Evolutionary conservation across 2,113 vertebrate genomes (phyloP), one percentile per base, ranked within the genome.

Genomic region (Pseudois nayaur): DNA sequence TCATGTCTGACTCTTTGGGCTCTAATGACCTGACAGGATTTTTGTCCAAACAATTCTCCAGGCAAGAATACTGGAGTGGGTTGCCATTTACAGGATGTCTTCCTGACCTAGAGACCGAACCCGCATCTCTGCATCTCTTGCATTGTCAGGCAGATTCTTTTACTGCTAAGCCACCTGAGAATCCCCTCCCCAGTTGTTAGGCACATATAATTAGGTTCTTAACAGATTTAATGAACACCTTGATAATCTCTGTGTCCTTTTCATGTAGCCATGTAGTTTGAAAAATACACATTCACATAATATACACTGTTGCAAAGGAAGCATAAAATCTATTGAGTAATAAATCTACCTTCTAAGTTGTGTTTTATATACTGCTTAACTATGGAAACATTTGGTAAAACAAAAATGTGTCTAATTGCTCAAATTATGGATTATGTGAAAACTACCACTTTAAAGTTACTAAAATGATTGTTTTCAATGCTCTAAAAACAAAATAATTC

Each of bases 311-410:
- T 95, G 16, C 92, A 94, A 29, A 90, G 67, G 36, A 93, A 36
- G 10, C 40, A 86, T 86, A 86, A 97, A 97, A 88, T 67, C n/a
- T 59, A 54, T 36, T 87, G 40, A 95, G 57, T 55, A 76, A 93
- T 76, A 84, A 94, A 92, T 91, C 43, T 21, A 92, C 48, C 57
- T 94, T 96, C 31, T 85, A 52, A 71, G 27, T 85, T 85, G 2
- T 87, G 43, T 82, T 81, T 88, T 36, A 59, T 7, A 71, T 2
- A 17, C 64, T 82, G 62, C 14, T 29, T 81, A 76, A 64, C 11
- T 89, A 33, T 60, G 16, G 43, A 94, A 95, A 94, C 2, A 13
- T 59, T 94, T 94, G 67, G 43, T 60, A 71, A 97, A 86, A 45
- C 8, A 91, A 29, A 91, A 90, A 91, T 27, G 71, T 57, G 4